Conservation (phyloP, 2,797 vertebrate genomes). For the Etheostoma perlongum region DNA sequence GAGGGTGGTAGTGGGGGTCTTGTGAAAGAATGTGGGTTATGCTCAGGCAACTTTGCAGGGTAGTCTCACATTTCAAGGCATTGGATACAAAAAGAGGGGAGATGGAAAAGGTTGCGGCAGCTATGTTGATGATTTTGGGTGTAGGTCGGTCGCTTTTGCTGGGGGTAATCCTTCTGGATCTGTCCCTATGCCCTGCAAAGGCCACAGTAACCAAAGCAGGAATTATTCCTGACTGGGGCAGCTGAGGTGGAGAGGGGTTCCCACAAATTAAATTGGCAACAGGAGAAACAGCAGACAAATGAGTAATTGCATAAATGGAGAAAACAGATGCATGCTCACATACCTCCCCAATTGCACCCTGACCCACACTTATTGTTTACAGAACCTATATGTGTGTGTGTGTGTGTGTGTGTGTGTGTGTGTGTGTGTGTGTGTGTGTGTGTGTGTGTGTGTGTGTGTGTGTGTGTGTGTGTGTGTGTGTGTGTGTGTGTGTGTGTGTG, state of each 20-base stretch:
- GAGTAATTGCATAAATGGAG: slow-evolving; percentile 87
- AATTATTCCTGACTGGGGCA: slow-evolving; percentile 78
- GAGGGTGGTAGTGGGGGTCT: slow-evolving; percentile 48
- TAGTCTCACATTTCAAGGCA: slow-evolving; percentile 79
- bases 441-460: too few relatives aligned
- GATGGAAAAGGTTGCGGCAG: slow-evolving; percentile 56
- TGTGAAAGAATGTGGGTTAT: slow-evolving; percentile 78
- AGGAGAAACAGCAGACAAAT: slow-evolving; percentile 77
- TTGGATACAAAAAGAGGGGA: slow-evolving; percentile 59
- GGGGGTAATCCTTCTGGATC: slow-evolving; percentile 81
- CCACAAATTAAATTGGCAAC: slow-evolving; percentile 89
- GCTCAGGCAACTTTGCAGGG: slow-evolving; percentile 67
- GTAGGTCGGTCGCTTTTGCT: slow-evolving; percentile 49
- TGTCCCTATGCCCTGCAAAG: slow-evolving; percentile 64
- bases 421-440: not conserved
- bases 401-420: not conserved
- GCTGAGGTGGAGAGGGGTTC: slow-evolving; percentile 77
- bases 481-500: not conserved
- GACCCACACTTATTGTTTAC: slow-evolving; percentile 67
- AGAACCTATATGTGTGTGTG: not conserved
- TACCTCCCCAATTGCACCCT: slow-evolving; percentile 77
- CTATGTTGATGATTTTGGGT: slow-evolving; percentile 68
- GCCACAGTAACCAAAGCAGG: slow-evolving; percentile 78
- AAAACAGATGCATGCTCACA: slow-evolving; percentile 90
- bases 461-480: not conserved